A percentile compares a stretch with the other conserved stretches of the same genome.
phyloP scores from a whole-genome alignment of 2,888 invertebrate genomes.

The Lomographa bimaculata region DNA sequence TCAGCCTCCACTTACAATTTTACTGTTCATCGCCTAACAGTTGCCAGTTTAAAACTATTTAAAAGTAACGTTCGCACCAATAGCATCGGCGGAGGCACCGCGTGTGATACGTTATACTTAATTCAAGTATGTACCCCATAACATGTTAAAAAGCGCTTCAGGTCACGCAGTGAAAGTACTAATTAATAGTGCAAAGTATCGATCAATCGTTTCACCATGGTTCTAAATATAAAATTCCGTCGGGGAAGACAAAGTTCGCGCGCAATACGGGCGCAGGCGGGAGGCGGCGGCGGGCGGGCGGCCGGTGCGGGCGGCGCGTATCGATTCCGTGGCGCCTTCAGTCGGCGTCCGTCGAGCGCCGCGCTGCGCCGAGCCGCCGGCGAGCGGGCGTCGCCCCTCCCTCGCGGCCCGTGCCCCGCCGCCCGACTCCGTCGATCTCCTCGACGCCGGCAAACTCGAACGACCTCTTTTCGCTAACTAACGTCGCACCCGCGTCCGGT shows the following conservation, averaged over 20 bases:
- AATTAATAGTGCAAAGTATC: conserved; percentile 81
- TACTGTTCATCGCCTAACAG: no score
- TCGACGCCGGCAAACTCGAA: conserved; percentile 77
- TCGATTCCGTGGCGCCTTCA: conserved; percentile 80
- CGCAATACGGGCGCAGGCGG: conserved; percentile 77
- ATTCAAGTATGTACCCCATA: conserved; percentile 1
- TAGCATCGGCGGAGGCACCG: not conserved
- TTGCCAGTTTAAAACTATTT: conserved; percentile 14
- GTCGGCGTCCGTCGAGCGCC: conserved; percentile 82
- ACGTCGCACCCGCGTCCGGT: conserved; percentile 75
- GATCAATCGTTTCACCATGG: conserved; percentile 82
- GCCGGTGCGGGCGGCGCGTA: conserved; percentile 59
- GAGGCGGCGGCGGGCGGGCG: conserved; percentile 50
- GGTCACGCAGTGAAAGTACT: conserved; percentile 63
- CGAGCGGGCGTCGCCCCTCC: conserved; percentile 71
- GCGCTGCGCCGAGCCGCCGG: conserved; percentile 79
- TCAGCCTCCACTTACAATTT: no score
- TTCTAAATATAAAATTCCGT: conserved; percentile 83
- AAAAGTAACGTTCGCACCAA: conserved; percentile 22
- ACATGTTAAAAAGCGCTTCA: conserved; percentile 14
- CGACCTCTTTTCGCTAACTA: conserved; percentile 80
- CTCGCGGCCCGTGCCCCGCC: conserved; percentile 55
- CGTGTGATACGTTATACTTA: not conserved
- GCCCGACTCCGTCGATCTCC: conserved; percentile 38
- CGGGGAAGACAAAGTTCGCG: conserved; percentile 82